Base-by-base conservation (phyloP, 2,113 vertebrate genomes). In the Paraplagusia blochii region DNA sequence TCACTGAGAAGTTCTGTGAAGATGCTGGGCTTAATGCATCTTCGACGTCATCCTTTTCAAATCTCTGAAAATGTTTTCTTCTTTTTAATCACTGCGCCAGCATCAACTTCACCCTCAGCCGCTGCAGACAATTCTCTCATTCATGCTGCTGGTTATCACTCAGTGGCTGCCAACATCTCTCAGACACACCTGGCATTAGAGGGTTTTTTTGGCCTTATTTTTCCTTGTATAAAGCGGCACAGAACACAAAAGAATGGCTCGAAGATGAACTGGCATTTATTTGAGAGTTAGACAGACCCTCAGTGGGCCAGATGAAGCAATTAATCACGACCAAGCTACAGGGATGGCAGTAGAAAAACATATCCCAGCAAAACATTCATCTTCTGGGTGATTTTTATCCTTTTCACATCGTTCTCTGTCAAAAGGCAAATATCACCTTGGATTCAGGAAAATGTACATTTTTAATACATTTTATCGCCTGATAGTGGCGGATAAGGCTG, bases 261-360 rank as follows among this genome's bases (percentile, higher is more conserved):
- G 8, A 8, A 58, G 69, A 74, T 56, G 45, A 70, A 64, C 42
- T 47, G 34, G 38, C 42, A 48, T 61, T 48, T 43, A 58, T 66
- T 58, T 43, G 43, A 44, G 44, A 58, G 45, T 60, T 68, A 66
- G 65, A 40, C 44, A 34, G 42, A 53, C 54, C 76, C 64, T 53
- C 56, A 55, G 63, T 56, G 63, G 55, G 53, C 54, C 22, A 62
- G 65, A 66, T 66, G 57, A 67, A 67, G 61, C 64, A 69, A 78
- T 80, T 72, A 76, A 74, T 80, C 79, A 80, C 14, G 17, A 36
- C 38, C 38, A 38, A n/a, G 52, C 73, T 54, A 19, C 52, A 53
- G 36, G 64, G 44, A 17, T 35, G 35, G 44, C 36, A 50, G 36
- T 43, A 39, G 40, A 34, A 18, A 39, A 43, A 43, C 44, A 33